phyloP scores from a whole-genome alignment of 2,113 vertebrate species.

The Dromiciops gliroides region DNA sequence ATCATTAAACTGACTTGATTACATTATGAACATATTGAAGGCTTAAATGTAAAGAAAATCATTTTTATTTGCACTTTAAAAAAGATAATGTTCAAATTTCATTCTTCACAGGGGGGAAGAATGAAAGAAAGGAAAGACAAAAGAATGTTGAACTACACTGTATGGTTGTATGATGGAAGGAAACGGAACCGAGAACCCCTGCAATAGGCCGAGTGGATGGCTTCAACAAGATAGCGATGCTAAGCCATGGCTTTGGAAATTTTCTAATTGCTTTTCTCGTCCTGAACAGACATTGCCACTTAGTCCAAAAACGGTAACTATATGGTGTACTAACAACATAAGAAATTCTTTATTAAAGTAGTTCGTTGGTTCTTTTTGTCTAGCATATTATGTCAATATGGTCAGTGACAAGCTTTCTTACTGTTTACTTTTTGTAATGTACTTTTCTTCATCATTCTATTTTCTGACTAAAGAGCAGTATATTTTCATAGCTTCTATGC shows the following conservation, averaged over 20 bases:
- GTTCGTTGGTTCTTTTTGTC: fast-evolving
- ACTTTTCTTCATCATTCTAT: neutral
- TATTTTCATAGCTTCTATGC: neutral
- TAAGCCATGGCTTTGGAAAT: constrained; percentile 93
- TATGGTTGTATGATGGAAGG: constrained; percentile 93
- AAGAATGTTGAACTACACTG: constrained; percentile 89
- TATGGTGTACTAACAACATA: neutral
- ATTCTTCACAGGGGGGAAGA: constrained; percentile 84
- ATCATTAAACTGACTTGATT: constrained; percentile 28
- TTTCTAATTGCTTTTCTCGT: constrained; percentile 93
- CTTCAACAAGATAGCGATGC: constrained; percentile 88
- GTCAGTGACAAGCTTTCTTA: neutral
- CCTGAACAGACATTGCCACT: constrained; percentile 85
- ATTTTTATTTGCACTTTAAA: neutral
- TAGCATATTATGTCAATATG: neutral
- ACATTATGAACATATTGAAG: neutral
- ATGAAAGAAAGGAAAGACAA: constrained; percentile 89
- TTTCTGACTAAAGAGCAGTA: neutral
- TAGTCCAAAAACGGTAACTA: constrained; percentile 86
- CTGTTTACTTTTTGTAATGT: neutral
- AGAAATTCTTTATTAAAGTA: neutral
- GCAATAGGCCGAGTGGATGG: constrained; percentile 88
- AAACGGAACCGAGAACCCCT: constrained; percentile 87
- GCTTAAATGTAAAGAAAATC: neutral
- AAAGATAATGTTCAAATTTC: constrained; percentile 18